Conservation (phyloP, 1,140 invertebrate species). For the Ctenoplectra terminalis region DNA sequence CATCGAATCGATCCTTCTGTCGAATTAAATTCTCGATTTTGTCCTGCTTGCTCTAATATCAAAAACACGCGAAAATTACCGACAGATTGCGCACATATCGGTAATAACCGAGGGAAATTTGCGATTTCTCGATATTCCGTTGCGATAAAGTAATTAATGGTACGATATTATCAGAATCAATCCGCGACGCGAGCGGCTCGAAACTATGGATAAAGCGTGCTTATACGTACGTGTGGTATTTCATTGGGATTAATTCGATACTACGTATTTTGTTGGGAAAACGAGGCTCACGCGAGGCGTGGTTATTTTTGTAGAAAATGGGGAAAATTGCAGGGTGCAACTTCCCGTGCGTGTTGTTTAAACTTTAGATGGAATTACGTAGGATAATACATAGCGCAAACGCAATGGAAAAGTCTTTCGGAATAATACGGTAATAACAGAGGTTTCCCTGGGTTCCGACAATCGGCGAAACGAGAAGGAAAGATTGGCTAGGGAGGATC, state of each 20-base stretch:
- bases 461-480: background rate
- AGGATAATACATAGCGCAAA: background rate
- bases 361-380: background rate
- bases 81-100: too few species aligned
- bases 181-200: background rate
- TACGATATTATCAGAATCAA: constrained; percentile 8
- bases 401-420: background rate
- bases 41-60: too few species aligned
- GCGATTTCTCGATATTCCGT: background rate
- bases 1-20: background rate
- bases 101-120: background rate
- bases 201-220: background rate
- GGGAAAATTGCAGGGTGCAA: background rate
- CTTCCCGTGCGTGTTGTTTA: background rate
- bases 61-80: background rate
- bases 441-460: background rate
- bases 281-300: background rate
- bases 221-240: background rate
- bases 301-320: background rate
- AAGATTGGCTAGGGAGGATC: background rate
- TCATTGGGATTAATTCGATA: background rate
- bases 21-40: too few species aligned
- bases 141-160: constrained; percentile 8
- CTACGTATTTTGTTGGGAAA: background rate
- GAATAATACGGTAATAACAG: background rate